Conservation (phyloP, 2,888 invertebrate genomes). For the Dromius quadrimaculatus region DNA sequence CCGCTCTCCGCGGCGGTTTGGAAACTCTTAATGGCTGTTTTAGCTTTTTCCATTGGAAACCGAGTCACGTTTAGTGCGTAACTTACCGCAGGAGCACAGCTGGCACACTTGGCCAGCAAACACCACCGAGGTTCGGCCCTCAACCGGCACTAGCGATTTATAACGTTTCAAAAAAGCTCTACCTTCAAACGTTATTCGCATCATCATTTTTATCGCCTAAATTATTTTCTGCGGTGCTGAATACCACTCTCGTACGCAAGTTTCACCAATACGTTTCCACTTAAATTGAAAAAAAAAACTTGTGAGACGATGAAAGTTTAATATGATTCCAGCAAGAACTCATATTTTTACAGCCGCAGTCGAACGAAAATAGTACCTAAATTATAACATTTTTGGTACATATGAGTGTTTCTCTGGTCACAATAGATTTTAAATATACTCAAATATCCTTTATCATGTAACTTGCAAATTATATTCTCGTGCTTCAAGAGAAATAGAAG, state of each 20-base stretch:
- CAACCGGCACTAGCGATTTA: constrained; percentile 33
- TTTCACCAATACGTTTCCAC: not conserved
- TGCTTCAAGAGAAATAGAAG: no score
- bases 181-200: constrained; percentile 33
- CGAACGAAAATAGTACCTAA: no score
- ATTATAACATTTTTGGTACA: no score
- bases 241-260: not conserved
- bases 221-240: constrained; percentile 16
- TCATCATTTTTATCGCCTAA: constrained; percentile 29
- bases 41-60: constrained; percentile 51
- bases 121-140: constrained; percentile 15
- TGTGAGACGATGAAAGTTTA: not conserved
- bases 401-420: no score
- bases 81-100: constrained; percentile 49
- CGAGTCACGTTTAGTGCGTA: constrained; percentile 52
- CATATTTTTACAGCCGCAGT: no score
- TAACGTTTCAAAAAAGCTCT: constrained; percentile 48
- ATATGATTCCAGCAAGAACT: not conserved
- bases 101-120: constrained; percentile 47
- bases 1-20: constrained; percentile 32
- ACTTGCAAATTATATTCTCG: no score
- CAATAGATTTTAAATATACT: no score
- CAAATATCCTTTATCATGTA: no score
- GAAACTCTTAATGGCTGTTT: constrained; percentile 52
- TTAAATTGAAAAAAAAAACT: not conserved